Evolutionary conservation across 2,113 vertebrate species (phyloP), one percentile per base, ranked within the genome.

Genomic region (Myotis yumanensis): DNA sequence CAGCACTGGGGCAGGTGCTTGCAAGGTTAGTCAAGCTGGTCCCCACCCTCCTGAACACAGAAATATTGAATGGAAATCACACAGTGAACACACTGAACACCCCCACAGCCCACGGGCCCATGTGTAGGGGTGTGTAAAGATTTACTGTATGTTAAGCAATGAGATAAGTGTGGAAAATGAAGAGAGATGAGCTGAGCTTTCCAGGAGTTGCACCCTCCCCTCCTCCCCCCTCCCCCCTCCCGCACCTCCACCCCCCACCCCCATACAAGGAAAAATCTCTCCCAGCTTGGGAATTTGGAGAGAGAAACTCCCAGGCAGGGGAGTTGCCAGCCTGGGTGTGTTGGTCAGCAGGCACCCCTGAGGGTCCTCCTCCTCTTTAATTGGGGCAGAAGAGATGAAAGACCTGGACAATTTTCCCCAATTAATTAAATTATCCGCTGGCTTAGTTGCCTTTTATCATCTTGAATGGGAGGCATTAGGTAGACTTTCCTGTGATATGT

Each of bases 301-400:
- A 15, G 40, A 46, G n/a, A 5, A 20, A 22, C 59, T 80, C 35
- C 37, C 5, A 2, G 0, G 32, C 30, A 28, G 48, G 16, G 68
- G 25, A 9, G 28, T 25, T 10, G n/a, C 25, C 40, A 12, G 3
- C 40, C 59, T 35, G 22, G 76, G 20, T 4, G 4, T 14, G 17
- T 66, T 8, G 4, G 7, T 18, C 23, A 59, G 15, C 18, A 37
- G 43, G 3, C 1, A 17, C 0, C 18, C 25, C 37, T 0, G 1
- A 83, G n/a, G 11, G 46, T 20, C 30, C 12, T 25, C 30, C 16
- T 59, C 6, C 51, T 59, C 51, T 81, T 51, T 11, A 7, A 14
- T 40, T 81, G 51, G 57, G 30, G 48, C 32, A 84, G 76, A 57
- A 71, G n/a, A 52, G 40, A 57, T 28, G 85, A 48, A 75, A 90